A percentile compares a stretch with the other conserved stretches of the same genome.
Evolutionary conservation across 2,888 invertebrate species (phyloP).

Genomic region (Anoplius nigerrimus): DNA sequence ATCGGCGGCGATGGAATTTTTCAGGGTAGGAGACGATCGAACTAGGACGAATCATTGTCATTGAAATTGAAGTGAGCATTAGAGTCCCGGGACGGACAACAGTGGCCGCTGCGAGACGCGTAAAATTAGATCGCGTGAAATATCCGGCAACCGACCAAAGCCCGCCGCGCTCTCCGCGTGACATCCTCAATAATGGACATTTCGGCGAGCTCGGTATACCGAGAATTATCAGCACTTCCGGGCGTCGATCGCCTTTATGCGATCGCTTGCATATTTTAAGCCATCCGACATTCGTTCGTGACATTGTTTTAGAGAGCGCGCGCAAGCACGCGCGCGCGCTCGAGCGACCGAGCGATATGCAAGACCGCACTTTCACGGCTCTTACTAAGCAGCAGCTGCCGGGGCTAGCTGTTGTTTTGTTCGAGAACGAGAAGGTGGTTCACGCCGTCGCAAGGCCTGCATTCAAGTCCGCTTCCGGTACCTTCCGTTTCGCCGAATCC

Average conservation of each 20-base stretch:
- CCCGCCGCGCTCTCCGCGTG: neutral
- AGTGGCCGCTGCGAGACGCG: too few relatives aligned
- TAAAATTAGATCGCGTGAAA: neutral
- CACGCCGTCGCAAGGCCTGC: constrained; percentile 36
- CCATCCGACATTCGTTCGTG: constrained; percentile 33
- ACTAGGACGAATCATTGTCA: too few relatives aligned
- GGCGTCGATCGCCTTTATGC: constrained; percentile 38
- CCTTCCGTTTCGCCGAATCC: neutral
- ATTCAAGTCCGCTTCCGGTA: constrained; percentile 14
- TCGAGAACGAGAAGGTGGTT: too few relatives aligned
- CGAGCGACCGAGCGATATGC: constrained; percentile 29
- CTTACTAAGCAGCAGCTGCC: constrained; percentile 45
- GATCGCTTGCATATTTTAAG: constrained; percentile 43
- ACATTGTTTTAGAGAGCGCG: constrained; percentile 27
- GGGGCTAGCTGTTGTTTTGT: too few relatives aligned
- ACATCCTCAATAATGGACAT: neutral
- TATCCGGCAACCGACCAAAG: neutral
- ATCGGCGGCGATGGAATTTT: too few relatives aligned
- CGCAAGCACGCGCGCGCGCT: too few relatives aligned
- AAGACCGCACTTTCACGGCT: constrained; percentile 39
- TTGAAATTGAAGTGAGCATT: too few relatives aligned
- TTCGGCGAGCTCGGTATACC: constrained; percentile 44
- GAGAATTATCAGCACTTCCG: constrained; percentile 38
- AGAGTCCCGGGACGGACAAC: too few relatives aligned
- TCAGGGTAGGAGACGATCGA: too few relatives aligned